phyloP scores from a whole-genome alignment of 2,888 invertebrate genomes.

The Drosophila antonietae region DNA sequence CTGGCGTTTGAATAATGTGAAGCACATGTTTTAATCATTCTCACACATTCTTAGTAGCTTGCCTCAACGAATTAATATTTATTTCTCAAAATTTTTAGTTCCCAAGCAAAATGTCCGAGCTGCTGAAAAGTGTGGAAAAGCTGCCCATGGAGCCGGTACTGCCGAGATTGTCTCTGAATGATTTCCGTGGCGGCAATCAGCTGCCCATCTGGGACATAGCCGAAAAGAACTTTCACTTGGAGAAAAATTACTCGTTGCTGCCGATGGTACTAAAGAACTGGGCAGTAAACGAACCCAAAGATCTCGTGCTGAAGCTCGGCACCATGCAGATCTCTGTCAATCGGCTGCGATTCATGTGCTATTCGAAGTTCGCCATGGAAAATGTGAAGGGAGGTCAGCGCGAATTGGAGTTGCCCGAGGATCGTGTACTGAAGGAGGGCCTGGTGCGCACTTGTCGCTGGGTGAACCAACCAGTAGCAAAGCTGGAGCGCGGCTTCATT shows the following conservation, averaged over 20 bases:
- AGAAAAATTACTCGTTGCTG: slow-evolving; percentile 14
- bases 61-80: not conserved
- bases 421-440: slow-evolving; percentile 17
- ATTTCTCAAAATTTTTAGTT: slow-evolving; percentile 21
- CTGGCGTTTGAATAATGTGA: not conserved
- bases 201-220: not conserved
- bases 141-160: slow-evolving; percentile 33
- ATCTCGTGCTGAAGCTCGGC: slow-evolving; percentile 39
- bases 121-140: not conserved
- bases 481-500: slow-evolving; percentile 23
- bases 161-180: slow-evolving; percentile 2
- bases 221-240: not conserved
- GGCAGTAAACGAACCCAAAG: slow-evolving; percentile 8
- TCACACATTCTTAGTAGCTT: not conserved
- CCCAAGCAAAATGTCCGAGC: not conserved
- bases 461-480: slow-evolving; percentile 13
- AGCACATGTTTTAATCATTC: not conserved
- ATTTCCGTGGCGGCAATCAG: slow-evolving; percentile 29
- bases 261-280: slow-evolving; percentile 21
- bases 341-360: slow-evolving; percentile 35
- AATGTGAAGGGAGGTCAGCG: not conserved
- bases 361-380: slow-evolving; percentile 11
- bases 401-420: slow-evolving; percentile 31
- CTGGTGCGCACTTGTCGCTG: slow-evolving; percentile 26
- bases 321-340: slow-evolving; percentile 21